Evolutionary conservation across 1,140 invertebrate species (phyloP).

Genomic region (Phymastichus coffea): DNA sequence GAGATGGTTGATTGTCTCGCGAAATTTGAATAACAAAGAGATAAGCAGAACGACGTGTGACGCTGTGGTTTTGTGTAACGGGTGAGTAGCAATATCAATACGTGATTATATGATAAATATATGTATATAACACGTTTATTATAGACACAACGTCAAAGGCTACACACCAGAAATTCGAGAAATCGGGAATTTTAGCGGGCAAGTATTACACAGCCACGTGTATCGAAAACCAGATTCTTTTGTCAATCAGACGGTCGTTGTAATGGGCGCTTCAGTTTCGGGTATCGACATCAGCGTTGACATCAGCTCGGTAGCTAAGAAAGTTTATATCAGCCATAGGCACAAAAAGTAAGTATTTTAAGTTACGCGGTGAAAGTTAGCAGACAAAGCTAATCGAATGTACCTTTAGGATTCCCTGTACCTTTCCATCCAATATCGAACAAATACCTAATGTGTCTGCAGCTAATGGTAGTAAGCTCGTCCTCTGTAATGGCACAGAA

Average conservation of each 20-base stretch:
- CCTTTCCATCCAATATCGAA: slow-evolving; percentile 36
- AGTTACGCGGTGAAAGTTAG: not conserved
- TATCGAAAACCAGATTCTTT: slow-evolving; percentile 65
- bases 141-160: slow-evolving; percentile 67
- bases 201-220: slow-evolving; percentile 67
- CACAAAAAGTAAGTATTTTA: slow-evolving; percentile 33
- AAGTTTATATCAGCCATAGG: slow-evolving; percentile 55
- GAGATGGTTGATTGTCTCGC: slow-evolving; percentile 43
- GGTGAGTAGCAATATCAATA: slow-evolving; percentile 46
- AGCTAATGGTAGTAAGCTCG: no score
- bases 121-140: not conserved
- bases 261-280: slow-evolving; percentile 69
- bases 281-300: slow-evolving; percentile 70
- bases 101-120: not conserved
- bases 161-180: slow-evolving; percentile 61
- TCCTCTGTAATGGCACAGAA: slow-evolving; percentile 32
- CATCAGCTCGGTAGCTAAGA: slow-evolving; percentile 51
- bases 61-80: slow-evolving; percentile 68
- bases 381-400: no score
- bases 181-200: slow-evolving; percentile 60
- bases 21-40: slow-evolving; percentile 48
- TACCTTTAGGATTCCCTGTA: slow-evolving; percentile 37
- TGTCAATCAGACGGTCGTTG: slow-evolving; percentile 60
- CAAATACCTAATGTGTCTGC: no score
- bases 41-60: slow-evolving; percentile 52